Base-by-base conservation (phyloP, 2,888 invertebrate species). In the Prenolepis imparis region DNA sequence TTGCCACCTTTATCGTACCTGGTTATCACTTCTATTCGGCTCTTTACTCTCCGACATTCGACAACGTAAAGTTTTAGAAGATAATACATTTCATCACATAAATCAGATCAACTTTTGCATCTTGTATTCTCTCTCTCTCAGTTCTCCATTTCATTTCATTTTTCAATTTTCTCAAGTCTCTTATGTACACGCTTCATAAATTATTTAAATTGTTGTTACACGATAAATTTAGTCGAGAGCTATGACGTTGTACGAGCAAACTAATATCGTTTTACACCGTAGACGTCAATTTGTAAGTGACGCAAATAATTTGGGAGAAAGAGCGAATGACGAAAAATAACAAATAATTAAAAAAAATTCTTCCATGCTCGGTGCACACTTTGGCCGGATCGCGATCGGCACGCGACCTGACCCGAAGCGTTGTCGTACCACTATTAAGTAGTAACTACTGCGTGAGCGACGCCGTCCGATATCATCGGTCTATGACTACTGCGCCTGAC, bases 401-500 rank as follows among this genome's bases (percentile, higher is more conserved):
- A 89, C 84, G 88, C 88, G 59, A 89, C 64, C 70, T 36, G 68
- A 52, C 48, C 41, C 55, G 36, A 28, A 80, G 36, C 80, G 63
- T 73, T 72, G 89, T 84, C 86, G 66, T 86, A 68, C 86, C 82
- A 86, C 84, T 86, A 88, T 85, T 83, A 77, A 84, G 83, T 44
- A 74, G 74, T 85, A 85, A 88, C 86, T 84, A 89, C 89, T 85
- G 72, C 68, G 77, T 84, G 84, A 83, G 86, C 83, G 73, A 83
- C 87, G 84, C 61, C 73, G 82, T 70, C 86, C 41, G 90, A 89
- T 89, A 89, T 59, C 83, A 89, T 89, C 89, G 83, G 85, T 85
- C 74, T 74, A 78, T 72, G 64, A 70, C 78, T 83, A 75, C 80
- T 59, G 78, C 52, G 59, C 80, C 57, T 86, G 82, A 88, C 89